Base-by-base conservation (phyloP, 2,113 vertebrate species). In the Danionella cerebrum region DNA sequence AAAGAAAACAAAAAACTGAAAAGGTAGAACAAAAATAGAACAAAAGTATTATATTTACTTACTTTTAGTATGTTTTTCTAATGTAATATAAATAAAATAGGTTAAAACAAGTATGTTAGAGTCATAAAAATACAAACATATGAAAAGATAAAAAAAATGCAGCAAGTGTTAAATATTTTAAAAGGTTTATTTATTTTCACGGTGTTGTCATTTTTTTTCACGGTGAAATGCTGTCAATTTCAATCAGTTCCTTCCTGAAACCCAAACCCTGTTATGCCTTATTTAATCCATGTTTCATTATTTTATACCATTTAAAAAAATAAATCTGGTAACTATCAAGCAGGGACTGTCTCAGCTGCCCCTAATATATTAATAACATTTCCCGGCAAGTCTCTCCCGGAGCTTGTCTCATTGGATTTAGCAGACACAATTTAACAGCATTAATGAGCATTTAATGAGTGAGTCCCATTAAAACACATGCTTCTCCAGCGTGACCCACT, bases 241-340 rank as follows among this genome's bases (percentile, higher is more conserved):
- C n/a, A n/a, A 81, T 52, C 9, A 18, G 29, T 59, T 80, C 78
- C 70, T 76, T 76, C 82, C 73, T 73, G 72, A 68, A 74, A 79
- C 80, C 80, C 82, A 83, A 64, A 74, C 65, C 33, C 54, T 42
- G 80, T 82, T 82, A 82, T 69, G 70, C 79, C 78, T 79, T 77
- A 83, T 84, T 81, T 83, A 85, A 85, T 83, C 71, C 27, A 50
- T 19, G n/a, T 62, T 47, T 75, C 74, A 81, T 83, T 80, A 78
- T 81, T 77, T 66, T 62, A 74, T 72, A 76, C 72, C 22, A 21
- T 78, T 76, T 79, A 70, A 73, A 71, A 69, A 48, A 53, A 42
- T 75, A 72, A n/a, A n/a, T 78, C 77, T 74, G 71, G 82, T 77
- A 82, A 81, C 80, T 76, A 77, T 81, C 62, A 69, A 82, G 73